Percentiles rank a stretch among this genome's conserved stretches.
These are phyloP conservation scores for Rotaria socialis DNA, from an alignment of 2,888 invertebrate genomes.

Conservation along the genomic window DNA sequence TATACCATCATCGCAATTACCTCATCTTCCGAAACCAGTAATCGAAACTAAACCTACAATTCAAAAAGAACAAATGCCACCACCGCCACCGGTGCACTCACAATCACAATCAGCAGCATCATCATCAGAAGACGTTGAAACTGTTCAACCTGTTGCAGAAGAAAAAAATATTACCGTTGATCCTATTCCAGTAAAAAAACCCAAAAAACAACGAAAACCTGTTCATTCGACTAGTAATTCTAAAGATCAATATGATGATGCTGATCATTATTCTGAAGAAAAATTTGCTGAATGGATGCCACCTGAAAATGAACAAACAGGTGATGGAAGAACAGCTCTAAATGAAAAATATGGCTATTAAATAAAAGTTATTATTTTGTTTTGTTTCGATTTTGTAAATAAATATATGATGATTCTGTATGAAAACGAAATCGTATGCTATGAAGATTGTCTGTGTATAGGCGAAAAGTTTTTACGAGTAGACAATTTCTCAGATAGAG, in stretches of 20 bases:
- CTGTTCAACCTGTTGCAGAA: neutral
- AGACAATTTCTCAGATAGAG: too few species aligned
- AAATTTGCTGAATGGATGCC: constrained; percentile 43
- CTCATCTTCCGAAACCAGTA: constrained; percentile 14
- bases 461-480: too few species aligned
- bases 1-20: neutral
- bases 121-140: neutral
- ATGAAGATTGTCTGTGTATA: too few species aligned
- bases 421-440: too few species aligned
- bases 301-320: constrained; percentile 43
- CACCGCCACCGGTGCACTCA: neutral
- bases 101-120: neutral
- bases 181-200: neutral
- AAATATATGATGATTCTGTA: too few species aligned
- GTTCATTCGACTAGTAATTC: neutral
- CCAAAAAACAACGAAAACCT: neutral
- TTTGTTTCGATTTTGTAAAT: too few species aligned
- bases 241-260: neutral
- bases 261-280: neutral
- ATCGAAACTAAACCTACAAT: neutral
- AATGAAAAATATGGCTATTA: constrained; percentile 46
- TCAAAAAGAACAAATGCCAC: neutral
- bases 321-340: constrained; percentile 45
- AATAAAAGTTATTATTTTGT: too few species aligned
- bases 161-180: neutral